A percentile compares a stretch with the other conserved stretches of the same genome.
phyloP scores from a whole-genome alignment of 2,888 invertebrate species.

The Lycia hirtaria region DNA sequence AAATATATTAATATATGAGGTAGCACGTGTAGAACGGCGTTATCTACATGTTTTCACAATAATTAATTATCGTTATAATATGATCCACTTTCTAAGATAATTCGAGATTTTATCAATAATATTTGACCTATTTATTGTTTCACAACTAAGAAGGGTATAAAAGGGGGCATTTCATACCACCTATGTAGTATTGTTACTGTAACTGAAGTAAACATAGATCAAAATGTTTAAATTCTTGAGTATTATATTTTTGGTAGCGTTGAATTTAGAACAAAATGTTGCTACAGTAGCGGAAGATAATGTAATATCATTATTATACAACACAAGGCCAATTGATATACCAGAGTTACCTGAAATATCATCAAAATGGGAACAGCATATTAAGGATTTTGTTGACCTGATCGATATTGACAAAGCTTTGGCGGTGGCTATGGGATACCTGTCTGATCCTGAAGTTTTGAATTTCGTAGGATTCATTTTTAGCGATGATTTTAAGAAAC shows the following conservation, averaged over 20 bases:
- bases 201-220: background rate
- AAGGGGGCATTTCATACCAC: slow-evolving; percentile 15
- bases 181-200: slow-evolving; percentile 16
- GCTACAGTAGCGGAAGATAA: slow-evolving; percentile 21
- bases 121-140: slow-evolving; percentile 40
- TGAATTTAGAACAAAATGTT: slow-evolving; percentile 24
- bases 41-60: slow-evolving; percentile 25
- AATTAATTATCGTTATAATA: slow-evolving; percentile 9
- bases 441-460: slow-evolving; percentile 53
- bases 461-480: slow-evolving; percentile 50
- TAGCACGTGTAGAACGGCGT: no score
- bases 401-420: slow-evolving; percentile 51
- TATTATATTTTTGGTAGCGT: slow-evolving; percentile 28
- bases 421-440: slow-evolving; percentile 44
- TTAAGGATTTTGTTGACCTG: slow-evolving; percentile 50
- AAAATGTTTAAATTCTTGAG: slow-evolving; percentile 40
- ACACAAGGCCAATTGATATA: background rate
- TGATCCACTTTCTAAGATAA: slow-evolving; percentile 29
- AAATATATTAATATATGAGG: no score
- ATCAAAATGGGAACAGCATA: slow-evolving; percentile 45
- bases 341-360: slow-evolving; percentile 17
- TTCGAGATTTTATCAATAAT: slow-evolving; percentile 30
- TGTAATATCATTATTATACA: slow-evolving; percentile 3
- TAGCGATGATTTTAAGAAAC: slow-evolving; percentile 49
- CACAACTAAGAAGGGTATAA: slow-evolving; percentile 34